Base-by-base conservation (phyloP, 2,888 invertebrate species). In the Calliphora vomitoria region DNA sequence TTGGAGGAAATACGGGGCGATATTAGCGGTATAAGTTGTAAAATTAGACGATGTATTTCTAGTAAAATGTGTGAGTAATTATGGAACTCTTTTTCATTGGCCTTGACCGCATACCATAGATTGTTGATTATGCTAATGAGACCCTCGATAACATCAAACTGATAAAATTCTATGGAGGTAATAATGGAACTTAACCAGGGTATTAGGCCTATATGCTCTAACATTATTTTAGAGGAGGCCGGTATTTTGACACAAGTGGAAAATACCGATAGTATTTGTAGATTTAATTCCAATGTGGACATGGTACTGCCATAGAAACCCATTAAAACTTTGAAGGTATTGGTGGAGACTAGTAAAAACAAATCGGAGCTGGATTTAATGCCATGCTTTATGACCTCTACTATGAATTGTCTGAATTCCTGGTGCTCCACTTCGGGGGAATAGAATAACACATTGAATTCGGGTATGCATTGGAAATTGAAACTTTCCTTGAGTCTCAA, bases 361-460 rank as follows among this genome's bases (percentile, higher is more conserved):
- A 97, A 95, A 93, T 99, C 98, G 0, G 95, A 94, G 90, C 96
- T 95, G 0, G 96, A 96, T 91, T 96, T 96, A 55, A 97, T 94
- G 1, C 98, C 98, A 90, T 97, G 96, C 18, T 95, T 94, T 47
- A 98, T 95, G 10, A 98, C 94, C 90, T 96, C 95, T 11, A 98
- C 94, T 50, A 98, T 96, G 96, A 98, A 99, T 38, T 94, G 94
- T 64, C 97, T 95, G 90, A 97, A 96, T 0, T 95, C 95, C 25
- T 95, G 94, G 78, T 95, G 95, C 89, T 96, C 95, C 0, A 97
- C 94, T 81, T 97, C 96, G 11, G 96, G 95, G 87, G 97, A 97
- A 91, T 97, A 96, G 91, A 98, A 96, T 53, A 98, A 95, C 75
- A 96, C 96, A 86, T 97, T 96, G 91, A 98, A 96, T 92, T 98